Evolutionary conservation across 2,113 vertebrate species (phyloP), one percentile per base, ranked within the genome.

Genomic region (Pteronura brasiliensis): DNA sequence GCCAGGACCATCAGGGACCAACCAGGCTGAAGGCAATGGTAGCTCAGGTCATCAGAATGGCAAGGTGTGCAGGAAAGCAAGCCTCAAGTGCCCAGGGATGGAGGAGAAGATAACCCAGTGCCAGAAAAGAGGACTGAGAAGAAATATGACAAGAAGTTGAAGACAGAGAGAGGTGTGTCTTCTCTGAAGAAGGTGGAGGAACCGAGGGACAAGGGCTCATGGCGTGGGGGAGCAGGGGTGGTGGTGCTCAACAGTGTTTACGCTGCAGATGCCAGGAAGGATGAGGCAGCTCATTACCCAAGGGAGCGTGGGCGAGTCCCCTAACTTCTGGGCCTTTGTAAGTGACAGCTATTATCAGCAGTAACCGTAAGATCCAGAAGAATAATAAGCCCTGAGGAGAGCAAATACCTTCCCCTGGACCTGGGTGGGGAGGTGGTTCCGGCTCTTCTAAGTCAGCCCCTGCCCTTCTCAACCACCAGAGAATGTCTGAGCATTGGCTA

Each of bases 131-230:
- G 29, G 59, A 39, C 29, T 1, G 44, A 72, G 59, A 67, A 23
- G 44, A 6, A 47, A 29, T 0, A n/a, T 7, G 0, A 0, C 0
- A 6, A 44, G 21, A 21, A n/a, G 57, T 0, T 34, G 36, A 47
- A 85, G 79, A 25, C 47, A 4, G 27, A 4, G 72, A 27, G 20
- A 55, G 90, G 69, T 0, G 6, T 3, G 36, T 80, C 76, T 81
- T 86, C 93, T 86, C 39, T 44, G 44, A 34, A 47, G 36, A 31
- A n/a, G n/a, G n/a, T n/a, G n/a, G n/a, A 69, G 77, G 29, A 59
- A 36, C n/a, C n/a, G 0, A 18, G 63, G 63, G 72, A 29, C 55
- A 34, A 20, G 27, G 27, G 31, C 15, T 31, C 36, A 57, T 2
- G 1, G 0, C 1, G 21, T 1, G 18, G 1, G 57, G 55, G 18